phyloP scores from a whole-genome alignment of 92 coral and sea anemone species.

The Parazoanthus atlanticus region DNA sequence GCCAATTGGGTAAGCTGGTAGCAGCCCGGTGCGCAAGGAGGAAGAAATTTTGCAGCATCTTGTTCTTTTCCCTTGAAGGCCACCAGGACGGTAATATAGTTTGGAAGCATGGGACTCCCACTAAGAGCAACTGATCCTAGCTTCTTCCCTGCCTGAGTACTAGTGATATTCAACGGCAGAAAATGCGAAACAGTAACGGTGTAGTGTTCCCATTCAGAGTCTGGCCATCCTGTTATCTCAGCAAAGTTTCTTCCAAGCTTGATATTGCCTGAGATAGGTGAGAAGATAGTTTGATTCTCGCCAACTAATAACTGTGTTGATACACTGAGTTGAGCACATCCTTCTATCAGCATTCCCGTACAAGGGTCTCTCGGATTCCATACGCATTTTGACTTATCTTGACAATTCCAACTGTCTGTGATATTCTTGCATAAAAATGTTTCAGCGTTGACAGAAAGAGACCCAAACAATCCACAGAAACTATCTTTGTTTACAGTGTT shows the following conservation, averaged over 20 bases:
- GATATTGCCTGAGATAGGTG: conserved; percentile 67
- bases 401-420: conserved; percentile 19
- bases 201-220: conserved; percentile 57
- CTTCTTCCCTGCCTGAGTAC: conserved; percentile 52
- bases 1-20: conserved; percentile 42
- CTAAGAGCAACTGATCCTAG: conserved; percentile 37
- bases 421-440: conserved; percentile 2
- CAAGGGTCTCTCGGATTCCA: conserved; percentile 69
- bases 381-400: conserved; percentile 12
- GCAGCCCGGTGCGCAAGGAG: conserved; percentile 62
- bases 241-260: conserved; percentile 24
- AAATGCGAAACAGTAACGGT: conserved; percentile 51
- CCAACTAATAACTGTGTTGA: conserved; percentile 40
- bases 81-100: conserved; percentile 35
- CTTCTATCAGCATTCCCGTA: conserved; percentile 56
- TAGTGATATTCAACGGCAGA: conserved; percentile 50
- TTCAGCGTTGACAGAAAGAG: conserved; percentile 23
- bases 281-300: conserved; percentile 39
- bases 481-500: conserved; percentile 41
- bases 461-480: conserved; percentile 68
- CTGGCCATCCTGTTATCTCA: conserved; percentile 64
- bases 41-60: conserved; percentile 47
- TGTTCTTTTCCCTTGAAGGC: conserved; percentile 15
- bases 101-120: conserved; percentile 23
- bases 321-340: conserved; percentile 46